A percentile compares a stretch with the other conserved stretches of the same genome.
Evolutionary conservation across 1,140 invertebrate genomes (phyloP).

Genomic region (Drosophila micromelanica): DNA sequence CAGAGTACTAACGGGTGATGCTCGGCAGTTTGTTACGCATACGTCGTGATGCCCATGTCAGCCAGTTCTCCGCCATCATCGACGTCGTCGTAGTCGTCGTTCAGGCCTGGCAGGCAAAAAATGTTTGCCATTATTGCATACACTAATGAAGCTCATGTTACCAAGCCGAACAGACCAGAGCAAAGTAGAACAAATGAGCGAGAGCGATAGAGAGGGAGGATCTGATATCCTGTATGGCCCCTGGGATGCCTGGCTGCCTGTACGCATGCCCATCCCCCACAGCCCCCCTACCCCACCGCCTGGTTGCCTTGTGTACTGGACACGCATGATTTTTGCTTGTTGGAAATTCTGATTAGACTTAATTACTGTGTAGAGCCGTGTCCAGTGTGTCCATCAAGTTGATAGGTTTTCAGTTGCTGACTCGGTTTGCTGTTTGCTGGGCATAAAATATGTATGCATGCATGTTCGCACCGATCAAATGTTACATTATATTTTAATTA

Average conservation of each 20-base stretch:
- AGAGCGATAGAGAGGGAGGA: constrained; percentile 31
- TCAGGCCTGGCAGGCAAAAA: constrained; percentile 77
- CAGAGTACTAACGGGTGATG: constrained; percentile 23
- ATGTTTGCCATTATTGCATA: constrained; percentile 83
- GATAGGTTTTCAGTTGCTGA: constrained; percentile 68
- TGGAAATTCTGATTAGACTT: constrained; percentile 83
- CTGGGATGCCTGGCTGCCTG: constrained; percentile 20
- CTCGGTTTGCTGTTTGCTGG: constrained; percentile 17
- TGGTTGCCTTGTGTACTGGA: constrained; percentile 50
- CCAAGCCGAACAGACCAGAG: constrained; percentile 24
- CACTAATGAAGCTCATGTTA: constrained; percentile 83
- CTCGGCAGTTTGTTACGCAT: constrained; percentile 57
- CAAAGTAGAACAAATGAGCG: constrained; percentile 6
- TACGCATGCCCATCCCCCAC: too few relatives aligned
- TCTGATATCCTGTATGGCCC: constrained; percentile 37
- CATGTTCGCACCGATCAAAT: constrained; percentile 62
- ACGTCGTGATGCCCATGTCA: constrained; percentile 59
- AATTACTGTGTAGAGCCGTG: constrained; percentile 71
- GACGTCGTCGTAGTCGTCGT: constrained; percentile 38
- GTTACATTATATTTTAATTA: constrained; percentile 79
- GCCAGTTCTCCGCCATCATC: constrained; percentile 33
- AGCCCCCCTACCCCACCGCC: too few relatives aligned
- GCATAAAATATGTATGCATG: constrained; percentile 28
- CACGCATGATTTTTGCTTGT: constrained; percentile 81
- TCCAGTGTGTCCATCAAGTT: constrained; percentile 69